A percentile compares a stretch with the other conserved stretches of the same genome.
Conservation (phyloP, 2,888 invertebrate species). For the Electrophaes corylata region DNA sequence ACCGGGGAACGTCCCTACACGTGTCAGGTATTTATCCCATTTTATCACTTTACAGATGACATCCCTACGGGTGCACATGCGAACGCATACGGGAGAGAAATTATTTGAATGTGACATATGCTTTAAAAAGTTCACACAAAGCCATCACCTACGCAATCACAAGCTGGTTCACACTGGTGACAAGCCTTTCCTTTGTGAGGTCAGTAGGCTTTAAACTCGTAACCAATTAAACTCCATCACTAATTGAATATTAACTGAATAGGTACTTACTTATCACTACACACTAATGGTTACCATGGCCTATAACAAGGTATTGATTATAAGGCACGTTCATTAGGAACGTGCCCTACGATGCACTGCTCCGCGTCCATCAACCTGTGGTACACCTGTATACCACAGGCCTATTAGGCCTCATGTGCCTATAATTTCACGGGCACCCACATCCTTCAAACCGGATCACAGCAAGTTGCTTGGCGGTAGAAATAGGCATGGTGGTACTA, state of each 20-base stretch:
- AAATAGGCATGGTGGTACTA: too few species aligned
- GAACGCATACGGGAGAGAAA: conserved; percentile 64
- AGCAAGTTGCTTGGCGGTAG: too few species aligned
- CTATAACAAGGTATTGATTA: too few species aligned
- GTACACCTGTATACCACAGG: too few species aligned
- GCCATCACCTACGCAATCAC: conserved; percentile 66
- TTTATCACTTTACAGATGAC: conserved; percentile 57
- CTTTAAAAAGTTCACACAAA: conserved; percentile 63
- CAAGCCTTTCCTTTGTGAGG: conserved; percentile 66
- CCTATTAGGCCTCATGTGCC: too few species aligned
- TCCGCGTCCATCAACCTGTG: too few species aligned
- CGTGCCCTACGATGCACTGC: too few species aligned
- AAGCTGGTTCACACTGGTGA: conserved; percentile 63
- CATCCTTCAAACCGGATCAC: too few species aligned
- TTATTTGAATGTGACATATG: conserved; percentile 62
- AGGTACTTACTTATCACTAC: too few species aligned
- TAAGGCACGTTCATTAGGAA: too few species aligned
- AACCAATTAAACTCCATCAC: neutral
- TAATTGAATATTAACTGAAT: neutral
- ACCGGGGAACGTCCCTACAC: conserved; percentile 79
- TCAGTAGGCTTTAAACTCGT: conserved; percentile 50
- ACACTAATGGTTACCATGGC: too few species aligned
- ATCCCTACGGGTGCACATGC: conserved; percentile 63
- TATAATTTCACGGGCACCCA: too few species aligned
- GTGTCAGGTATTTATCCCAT: conserved; percentile 62